phyloP scores from a whole-genome alignment of 2,797 vertebrate species.

The Pipistrellus pipistrellus region DNA sequence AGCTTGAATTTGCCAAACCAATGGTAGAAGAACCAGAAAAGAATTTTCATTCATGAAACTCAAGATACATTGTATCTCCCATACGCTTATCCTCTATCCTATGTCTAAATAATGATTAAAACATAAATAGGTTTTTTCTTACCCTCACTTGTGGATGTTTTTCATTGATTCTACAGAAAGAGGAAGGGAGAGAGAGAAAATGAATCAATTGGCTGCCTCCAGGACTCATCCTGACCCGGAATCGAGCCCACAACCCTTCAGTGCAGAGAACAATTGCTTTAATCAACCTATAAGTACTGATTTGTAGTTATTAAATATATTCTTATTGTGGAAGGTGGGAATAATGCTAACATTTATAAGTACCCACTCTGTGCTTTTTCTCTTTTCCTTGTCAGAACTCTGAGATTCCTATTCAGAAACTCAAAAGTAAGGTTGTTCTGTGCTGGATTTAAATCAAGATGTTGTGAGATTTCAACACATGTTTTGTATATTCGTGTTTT shows the following conservation, averaged over 20 bases:
- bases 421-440: neutral
- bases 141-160: neutral
- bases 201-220: neutral
- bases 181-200: too few relatives aligned
- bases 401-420: conserved; percentile 18
- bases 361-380: neutral
- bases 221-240: neutral
- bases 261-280: neutral
- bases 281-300: neutral
- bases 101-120: conserved; percentile 1
- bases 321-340: neutral
- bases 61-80: neutral
- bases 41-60: conserved; percentile 28
- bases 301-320: neutral
- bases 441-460: conserved; percentile 6
- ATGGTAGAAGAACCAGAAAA: neutral
- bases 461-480: neutral
- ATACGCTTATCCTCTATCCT: neutral
- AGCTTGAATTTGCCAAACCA: conserved; percentile 33
- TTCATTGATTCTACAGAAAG: neutral
- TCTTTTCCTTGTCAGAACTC: conserved; percentile 9
- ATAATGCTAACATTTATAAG: neutral
- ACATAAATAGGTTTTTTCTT: neutral
- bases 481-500: neutral
- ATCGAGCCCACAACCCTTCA: neutral